Conservation (phyloP, 2,888 invertebrate genomes). For the Megamerina dolium region DNA sequence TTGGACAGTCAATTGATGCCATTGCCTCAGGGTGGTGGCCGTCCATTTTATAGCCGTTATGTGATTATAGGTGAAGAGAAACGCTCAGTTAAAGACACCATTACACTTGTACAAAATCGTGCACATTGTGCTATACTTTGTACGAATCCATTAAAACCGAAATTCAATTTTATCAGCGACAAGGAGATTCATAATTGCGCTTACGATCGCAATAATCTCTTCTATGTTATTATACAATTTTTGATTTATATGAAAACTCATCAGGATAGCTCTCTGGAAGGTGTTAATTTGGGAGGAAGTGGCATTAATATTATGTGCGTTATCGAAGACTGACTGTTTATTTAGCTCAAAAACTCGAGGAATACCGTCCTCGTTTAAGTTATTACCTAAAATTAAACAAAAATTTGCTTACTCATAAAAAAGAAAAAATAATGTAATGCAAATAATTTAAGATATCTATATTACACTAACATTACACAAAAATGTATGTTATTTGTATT, state of each 20-base stretch:
- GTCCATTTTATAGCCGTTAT: conserved; percentile 57
- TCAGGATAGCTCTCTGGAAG: conserved; percentile 69
- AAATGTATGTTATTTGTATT: too few species aligned
- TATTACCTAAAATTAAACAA: too few species aligned
- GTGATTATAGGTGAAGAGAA: conserved; percentile 46
- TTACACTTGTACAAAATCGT: conserved; percentile 44
- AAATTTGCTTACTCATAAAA: too few species aligned
- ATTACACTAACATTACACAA: too few species aligned
- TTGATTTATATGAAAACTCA: conserved; percentile 67
- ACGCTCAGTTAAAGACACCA: conserved; percentile 43
- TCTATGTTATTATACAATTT: conserved; percentile 79
- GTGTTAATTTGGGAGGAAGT: conserved; percentile 69
- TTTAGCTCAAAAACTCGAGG: not conserved
- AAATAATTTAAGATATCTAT: too few species aligned
- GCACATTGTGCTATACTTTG: conserved; percentile 47
- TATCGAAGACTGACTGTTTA: conserved; percentile 52
- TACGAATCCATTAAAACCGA: conserved; percentile 43
- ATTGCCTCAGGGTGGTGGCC: conserved; percentile 59
- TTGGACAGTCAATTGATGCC: conserved; percentile 75
- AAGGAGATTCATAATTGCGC: conserved; percentile 63
- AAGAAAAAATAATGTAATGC: too few species aligned
- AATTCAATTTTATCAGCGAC: conserved; percentile 52
- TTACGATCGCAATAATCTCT: conserved; percentile 80
- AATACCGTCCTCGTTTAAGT: too few species aligned
- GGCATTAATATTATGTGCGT: conserved; percentile 83